Base-by-base conservation (phyloP, 2,888 invertebrate species). In the Athetis lepigone region DNA sequence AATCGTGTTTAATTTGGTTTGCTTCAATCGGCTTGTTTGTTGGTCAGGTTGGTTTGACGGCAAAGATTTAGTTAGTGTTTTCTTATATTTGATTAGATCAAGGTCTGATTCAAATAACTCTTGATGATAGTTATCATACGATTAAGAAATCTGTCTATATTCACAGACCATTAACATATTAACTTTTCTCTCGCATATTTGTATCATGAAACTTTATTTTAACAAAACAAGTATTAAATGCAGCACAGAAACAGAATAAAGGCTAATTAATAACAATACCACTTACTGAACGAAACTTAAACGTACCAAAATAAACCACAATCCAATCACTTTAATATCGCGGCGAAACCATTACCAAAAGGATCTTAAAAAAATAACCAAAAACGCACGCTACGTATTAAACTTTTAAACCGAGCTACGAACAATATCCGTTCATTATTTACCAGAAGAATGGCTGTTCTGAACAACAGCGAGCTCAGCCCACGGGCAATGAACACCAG, bases 401-500 rank as follows among this genome's bases (percentile, higher is more conserved):
- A 74, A 77, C 40, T 78, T 70, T 70, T 76, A 62, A 65, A 59
- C 65, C 57, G 36, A 60, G 39, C 61, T 36, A 45, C 57, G 69
- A 75, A 75, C 73, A 70, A 78, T 80, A 80, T 74, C 56, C 62
- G 67, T 73, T 79, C 64, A 77, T 73, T 71, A 77, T 75, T 75
- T 79, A 75, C 55, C 45, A 66, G 67, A 81, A 77, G 77, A 81
- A 79, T 80, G 62, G 72, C 47, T 62, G 63, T 72, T 69, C 61
- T 62, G 70, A 74, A 76, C 67, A 73, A 72, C 59, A 56, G 69
- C 33, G 65, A 67, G 51, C 46, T 42, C 47, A 58, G 62, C 82
- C 79, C 81, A 56, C 37, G 40, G 83, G 86, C 81, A 71, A 79
- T 77, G 79, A 77, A 71, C 74, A 82, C 85, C 88, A 88, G 90